Base-by-base conservation (phyloP, 2,113 vertebrate genomes). In the Eretmochelys imbricata region DNA sequence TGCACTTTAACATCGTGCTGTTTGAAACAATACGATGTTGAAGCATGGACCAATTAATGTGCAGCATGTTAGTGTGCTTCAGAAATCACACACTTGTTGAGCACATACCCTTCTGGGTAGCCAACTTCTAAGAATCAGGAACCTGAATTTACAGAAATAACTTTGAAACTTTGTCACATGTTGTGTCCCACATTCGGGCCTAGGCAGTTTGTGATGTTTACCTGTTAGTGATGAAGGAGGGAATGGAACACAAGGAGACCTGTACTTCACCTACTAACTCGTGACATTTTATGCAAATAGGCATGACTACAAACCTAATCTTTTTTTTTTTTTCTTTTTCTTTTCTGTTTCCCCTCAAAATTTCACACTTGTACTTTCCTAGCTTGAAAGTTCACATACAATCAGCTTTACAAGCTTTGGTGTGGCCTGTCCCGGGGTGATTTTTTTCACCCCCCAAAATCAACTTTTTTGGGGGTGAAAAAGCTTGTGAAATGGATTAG, bases 181-280 rank as follows among this genome's bases (percentile, higher is more conserved):
- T 5, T 79, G 38, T 76, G 81, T 54, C 54, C 57, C 48, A 54
- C 17, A 10, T 85, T 91, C 89, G 80, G 49, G 84, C 81, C 75
- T 80, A 88, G 82, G 49, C 57, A 87, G 38, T 27, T 82, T n/a
- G 46, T 90, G 42, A 72, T 9, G 5, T 84, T 49, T 78, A 16
- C 65, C 62, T 93, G 85, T 49, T 46, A 90, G 8, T 38, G 38
- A 79, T 35, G 57, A 88, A 90, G 42, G 57, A 80, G 31, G 48
- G 22, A 93, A 48, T 49, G 72, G 29, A 78, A 78, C 24, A 46
- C 24, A 76, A 53, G 50, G 91, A n/a, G 82, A 29, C 85, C 57
- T 82, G 42, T 78, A 75, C 91, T 94, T 84, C 49, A 54, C 86
- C 89, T 89, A 80, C 91, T 91, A 80, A 76, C 54, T 88, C 10